Percentiles rank a stretch among this genome's conserved stretches.
phyloP scores from a whole-genome alignment of 2,113 vertebrate species.

The Bubalus kerabau region DNA sequence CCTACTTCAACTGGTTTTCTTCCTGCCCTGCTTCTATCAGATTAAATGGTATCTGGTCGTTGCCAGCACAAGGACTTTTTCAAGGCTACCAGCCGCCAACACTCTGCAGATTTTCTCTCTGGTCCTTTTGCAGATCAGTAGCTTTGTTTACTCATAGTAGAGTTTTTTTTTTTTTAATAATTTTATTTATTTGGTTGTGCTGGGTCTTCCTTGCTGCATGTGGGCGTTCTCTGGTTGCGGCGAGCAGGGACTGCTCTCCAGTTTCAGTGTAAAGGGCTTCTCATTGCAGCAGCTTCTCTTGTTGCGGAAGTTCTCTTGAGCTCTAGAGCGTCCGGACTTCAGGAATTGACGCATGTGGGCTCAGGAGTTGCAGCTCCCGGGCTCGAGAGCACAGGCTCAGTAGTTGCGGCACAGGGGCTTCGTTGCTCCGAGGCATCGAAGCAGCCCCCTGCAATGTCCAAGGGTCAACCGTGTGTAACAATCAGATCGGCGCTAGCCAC shows the following conservation, averaged over 20 bases:
- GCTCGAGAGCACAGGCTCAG: neutral
- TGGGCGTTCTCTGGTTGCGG: neutral
- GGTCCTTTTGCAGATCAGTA: neutral
- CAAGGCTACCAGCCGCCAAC: rapidly evolving
- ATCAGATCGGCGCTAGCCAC: neutral
- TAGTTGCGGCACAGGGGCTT: too few species aligned
- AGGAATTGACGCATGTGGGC: neutral
- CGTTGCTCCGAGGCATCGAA: neutral
- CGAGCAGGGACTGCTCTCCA: neutral
- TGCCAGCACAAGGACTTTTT: rapidly evolving
- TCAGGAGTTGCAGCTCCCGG: neutral
- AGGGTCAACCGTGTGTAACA: neutral
- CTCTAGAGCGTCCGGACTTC: neutral
- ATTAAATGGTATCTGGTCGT: rapidly evolving
- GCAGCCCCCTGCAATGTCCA: neutral
- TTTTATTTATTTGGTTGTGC: neutral
- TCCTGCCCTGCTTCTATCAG: neutral
- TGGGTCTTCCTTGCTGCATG: neutral
- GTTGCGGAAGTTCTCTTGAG: neutral
- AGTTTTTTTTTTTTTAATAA: neutral
- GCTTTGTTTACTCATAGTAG: neutral
- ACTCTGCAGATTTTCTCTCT: neutral
- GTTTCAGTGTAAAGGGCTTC: neutral
- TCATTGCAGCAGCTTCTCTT: neutral
- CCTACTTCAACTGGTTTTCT: neutral